A percentile compares a stretch with the other conserved stretches of the same genome.
These are phyloP conservation scores for Heliconius eleuchia DNA, from an alignment of 1,140 invertebrate species.

Conservation along the genomic window DNA sequence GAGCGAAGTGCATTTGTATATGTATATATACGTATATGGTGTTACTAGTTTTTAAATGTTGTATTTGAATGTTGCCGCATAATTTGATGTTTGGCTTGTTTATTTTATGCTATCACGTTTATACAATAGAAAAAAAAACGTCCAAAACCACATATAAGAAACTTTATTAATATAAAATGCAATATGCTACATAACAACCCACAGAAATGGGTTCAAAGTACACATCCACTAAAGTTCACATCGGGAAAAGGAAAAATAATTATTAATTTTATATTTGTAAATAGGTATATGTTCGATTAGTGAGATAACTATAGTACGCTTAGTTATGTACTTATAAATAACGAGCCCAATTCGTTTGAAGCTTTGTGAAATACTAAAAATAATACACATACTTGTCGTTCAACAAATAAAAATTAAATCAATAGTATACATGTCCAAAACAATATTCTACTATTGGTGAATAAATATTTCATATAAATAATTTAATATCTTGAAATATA, in stretches of 20 bases:
- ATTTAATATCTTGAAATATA: background rate
- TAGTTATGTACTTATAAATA: constrained; percentile 41
- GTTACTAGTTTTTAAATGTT: background rate
- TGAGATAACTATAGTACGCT: constrained; percentile 44
- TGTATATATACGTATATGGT: background rate
- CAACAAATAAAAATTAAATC: background rate
- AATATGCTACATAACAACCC: constrained; percentile 61
- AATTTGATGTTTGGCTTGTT: background rate
- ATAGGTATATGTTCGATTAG: constrained; percentile 43
- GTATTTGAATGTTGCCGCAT: background rate
- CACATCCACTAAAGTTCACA: constrained; percentile 48
- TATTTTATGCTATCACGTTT: background rate
- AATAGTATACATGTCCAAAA: background rate
- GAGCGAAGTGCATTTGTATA: background rate
- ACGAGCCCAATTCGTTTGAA: background rate
- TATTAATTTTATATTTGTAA: constrained; percentile 49
- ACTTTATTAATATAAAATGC: constrained; percentile 78
- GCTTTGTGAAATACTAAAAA: background rate
- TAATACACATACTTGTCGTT: background rate
- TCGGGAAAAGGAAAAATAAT: constrained; percentile 47
- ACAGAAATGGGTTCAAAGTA: constrained; percentile 45
- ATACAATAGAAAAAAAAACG: constrained; percentile 20
- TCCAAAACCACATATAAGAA: constrained; percentile 71
- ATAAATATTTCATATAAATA: background rate
- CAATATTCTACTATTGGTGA: background rate